Percentiles rank a stretch among this genome's conserved stretches.
Conservation (phyloP, 2,797 vertebrate species). For the Sebastes wilsoni region DNA sequence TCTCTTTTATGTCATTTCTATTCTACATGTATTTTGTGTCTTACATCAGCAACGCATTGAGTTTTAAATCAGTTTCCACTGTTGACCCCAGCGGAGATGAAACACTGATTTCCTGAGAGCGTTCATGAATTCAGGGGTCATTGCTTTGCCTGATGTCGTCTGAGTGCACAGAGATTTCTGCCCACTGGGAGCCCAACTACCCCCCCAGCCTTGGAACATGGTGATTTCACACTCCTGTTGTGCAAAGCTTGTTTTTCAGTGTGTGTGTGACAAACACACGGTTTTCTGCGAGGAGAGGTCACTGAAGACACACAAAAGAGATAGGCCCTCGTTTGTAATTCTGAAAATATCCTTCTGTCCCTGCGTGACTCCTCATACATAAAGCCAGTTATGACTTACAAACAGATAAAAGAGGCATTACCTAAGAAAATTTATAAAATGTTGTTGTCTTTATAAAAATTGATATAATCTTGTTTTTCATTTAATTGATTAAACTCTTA, state of each 20-base stretch:
- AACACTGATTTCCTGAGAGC: conserved; percentile 58
- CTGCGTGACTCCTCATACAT: conserved; percentile 40
- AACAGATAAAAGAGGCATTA: conserved; percentile 19
- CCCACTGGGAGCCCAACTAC: conserved; percentile 34
- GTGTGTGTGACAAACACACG: conserved; percentile 71
- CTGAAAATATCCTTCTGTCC: conserved; percentile 48
- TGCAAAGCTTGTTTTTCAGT: conserved; percentile 74
- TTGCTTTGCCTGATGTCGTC: conserved; percentile 51
- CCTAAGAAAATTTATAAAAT: not conserved
- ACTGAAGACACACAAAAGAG: conserved; percentile 57
- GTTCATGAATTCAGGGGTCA: conserved; percentile 61
- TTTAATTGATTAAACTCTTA: not conserved
- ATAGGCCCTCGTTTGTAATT: conserved; percentile 63
- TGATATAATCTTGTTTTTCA: no score
- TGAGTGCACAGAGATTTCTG: conserved; percentile 47
- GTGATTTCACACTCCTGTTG: conserved; percentile 81
- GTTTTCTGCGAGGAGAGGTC: conserved; percentile 71
- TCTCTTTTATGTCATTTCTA: conserved; percentile 8
- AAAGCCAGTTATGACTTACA: conserved; percentile 11
- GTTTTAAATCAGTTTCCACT: conserved; percentile 49
- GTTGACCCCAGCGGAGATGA: conserved; percentile 45
- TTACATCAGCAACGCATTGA: conserved; percentile 12
- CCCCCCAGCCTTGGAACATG: conserved; percentile 70
- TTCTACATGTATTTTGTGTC: conserved; percentile 11
- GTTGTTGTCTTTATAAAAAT: not conserved